Conservation (phyloP, 2,113 vertebrate species). For the Tachysurus vachellii region DNA sequence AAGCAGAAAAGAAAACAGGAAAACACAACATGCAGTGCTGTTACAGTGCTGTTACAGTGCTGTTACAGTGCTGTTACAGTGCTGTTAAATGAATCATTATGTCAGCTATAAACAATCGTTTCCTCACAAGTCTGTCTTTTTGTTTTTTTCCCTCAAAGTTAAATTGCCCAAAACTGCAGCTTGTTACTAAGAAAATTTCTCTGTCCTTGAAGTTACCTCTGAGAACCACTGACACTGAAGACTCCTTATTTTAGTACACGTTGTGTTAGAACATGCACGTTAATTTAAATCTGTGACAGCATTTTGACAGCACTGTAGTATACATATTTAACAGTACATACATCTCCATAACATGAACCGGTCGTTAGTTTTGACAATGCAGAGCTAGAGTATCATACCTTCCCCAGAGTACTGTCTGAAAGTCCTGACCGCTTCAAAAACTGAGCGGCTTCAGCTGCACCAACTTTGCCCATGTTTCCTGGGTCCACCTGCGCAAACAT, state of each 20-base stretch:
- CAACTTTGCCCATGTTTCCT: conserved; percentile 82
- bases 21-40: background rate
- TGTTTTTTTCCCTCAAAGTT: background rate
- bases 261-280: background rate
- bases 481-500: conserved; percentile 83
- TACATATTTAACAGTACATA: background rate
- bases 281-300: background rate
- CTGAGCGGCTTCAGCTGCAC: conserved; percentile 87
- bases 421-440: conserved; percentile 94
- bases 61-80: background rate
- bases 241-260: background rate
- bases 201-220: background rate
- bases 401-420: conserved; percentile 85
- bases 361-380: background rate
- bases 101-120: background rate
- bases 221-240: background rate
- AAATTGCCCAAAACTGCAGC: background rate
- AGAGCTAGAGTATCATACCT: conserved; percentile 68
- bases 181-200: background rate
- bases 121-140: background rate
- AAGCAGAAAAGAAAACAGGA: background rate
- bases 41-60: background rate
- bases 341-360: background rate
- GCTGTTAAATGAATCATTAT: background rate
- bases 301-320: background rate